These are phyloP conservation scores for Perca schrenkii DNA, from an alignment of 2,113 vertebrate species.

Conservation along the genomic window DNA sequence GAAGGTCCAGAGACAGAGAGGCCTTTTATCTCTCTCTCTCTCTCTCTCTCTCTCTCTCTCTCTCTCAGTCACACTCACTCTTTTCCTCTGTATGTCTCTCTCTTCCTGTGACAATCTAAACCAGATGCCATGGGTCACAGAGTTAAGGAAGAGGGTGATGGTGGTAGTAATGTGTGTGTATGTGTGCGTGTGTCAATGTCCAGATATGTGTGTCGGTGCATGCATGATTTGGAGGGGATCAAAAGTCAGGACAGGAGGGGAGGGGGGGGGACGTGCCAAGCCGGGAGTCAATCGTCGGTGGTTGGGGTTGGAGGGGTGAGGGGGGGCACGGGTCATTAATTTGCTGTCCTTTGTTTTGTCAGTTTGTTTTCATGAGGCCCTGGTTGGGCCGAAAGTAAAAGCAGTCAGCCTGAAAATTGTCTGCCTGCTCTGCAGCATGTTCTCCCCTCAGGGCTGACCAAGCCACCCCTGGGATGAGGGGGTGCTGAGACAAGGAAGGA, in stretches of 20 bases:
- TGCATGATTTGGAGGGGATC: slow-evolving; percentile 64
- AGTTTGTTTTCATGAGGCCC: slow-evolving; percentile 98
- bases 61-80: slow-evolving; percentile 62
- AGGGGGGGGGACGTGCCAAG: slow-evolving; percentile 75
- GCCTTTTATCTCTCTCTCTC: slow-evolving; percentile 72
- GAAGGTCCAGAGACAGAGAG: slow-evolving; percentile 85
- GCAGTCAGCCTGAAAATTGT: slow-evolving; percentile 99
- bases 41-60: slow-evolving; percentile 59
- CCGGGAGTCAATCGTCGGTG: slow-evolving; percentile 94
- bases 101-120: slow-evolving; percentile 89
- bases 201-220: slow-evolving; percentile 71
- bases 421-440: slow-evolving; percentile 97
- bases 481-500: slow-evolving; percentile 55
- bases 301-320: slow-evolving; percentile 79
- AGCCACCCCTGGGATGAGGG: slow-evolving; percentile 73
- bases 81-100: slow-evolving; percentile 69
- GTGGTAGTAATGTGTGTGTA: slow-evolving; percentile 65
- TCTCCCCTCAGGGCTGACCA: slow-evolving; percentile 91
- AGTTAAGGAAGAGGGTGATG: slow-evolving; percentile 74
- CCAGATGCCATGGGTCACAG: slow-evolving; percentile 86
- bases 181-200: slow-evolving; percentile 65
- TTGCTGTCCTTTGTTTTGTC: slow-evolving; percentile 99
- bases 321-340: slow-evolving; percentile 98
- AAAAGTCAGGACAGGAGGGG: slow-evolving; percentile 64
- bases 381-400: slow-evolving; percentile 96